Percentiles rank a stretch among this genome's conserved stretches.
Conservation (phyloP, 2,797 vertebrate species). For the Ctenochaetus hawaiiensis region DNA sequence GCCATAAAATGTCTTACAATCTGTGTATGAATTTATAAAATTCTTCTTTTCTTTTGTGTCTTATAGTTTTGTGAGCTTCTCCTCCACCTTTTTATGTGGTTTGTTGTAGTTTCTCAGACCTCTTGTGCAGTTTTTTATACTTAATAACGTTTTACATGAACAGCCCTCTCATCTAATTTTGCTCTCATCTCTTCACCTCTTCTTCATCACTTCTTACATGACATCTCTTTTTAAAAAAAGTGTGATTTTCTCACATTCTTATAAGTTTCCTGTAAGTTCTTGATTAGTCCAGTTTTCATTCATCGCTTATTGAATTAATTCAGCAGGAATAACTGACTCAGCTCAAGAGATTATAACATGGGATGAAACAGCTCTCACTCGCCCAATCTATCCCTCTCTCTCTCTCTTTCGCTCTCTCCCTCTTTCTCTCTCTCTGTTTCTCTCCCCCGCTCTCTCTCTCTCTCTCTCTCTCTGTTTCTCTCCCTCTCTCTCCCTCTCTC, state of each 20-base stretch:
- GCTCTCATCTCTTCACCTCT: neutral
- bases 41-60: neutral
- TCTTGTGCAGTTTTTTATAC: neutral
- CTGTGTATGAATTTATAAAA: neutral
- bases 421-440: conserved; percentile 19
- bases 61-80: neutral
- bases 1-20: neutral
- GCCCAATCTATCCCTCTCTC: conserved; percentile 29
- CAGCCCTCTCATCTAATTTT: neutral
- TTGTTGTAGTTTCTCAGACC: neutral
- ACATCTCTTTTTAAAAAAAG: neutral
- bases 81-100: neutral
- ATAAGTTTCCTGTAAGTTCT: neutral
- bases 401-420: conserved; percentile 41
- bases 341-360: conserved; percentile 64
- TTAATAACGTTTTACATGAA: neutral
- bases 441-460: conserved; percentile 37
- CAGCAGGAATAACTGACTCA: conserved; percentile 66
- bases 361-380: conserved; percentile 34
- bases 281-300: conserved; percentile 45
- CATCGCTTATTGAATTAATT: conserved; percentile 70
- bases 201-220: neutral
- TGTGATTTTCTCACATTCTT: neutral
- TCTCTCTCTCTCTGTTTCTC: too few species aligned
- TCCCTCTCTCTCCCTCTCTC: conserved; percentile 26